phyloP scores from a whole-genome alignment of 92 coral and sea anemone genomes.

The Siderastrea radians region DNA sequence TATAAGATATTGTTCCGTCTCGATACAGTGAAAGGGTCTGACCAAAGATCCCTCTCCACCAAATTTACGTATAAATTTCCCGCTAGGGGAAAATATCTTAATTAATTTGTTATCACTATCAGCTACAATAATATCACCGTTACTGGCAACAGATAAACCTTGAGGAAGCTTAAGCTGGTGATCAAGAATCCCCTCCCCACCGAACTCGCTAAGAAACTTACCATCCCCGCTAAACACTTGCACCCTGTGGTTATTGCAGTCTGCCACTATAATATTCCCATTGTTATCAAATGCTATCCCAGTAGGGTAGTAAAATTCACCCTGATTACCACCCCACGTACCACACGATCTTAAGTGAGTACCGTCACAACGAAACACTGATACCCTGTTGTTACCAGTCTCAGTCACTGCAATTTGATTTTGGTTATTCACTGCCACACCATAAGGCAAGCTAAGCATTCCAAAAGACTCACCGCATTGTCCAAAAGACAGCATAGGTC shows the following conservation, averaged over 20 bases:
- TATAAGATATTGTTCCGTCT: neutral
- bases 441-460: neutral
- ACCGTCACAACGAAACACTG: neutral
- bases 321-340: neutral
- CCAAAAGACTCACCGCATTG: neutral
- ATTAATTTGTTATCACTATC: neutral
- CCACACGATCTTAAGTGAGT: neutral
- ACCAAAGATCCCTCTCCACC: neutral
- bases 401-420: neutral
- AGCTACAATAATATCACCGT: neutral
- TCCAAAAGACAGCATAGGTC: neutral
- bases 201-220: neutral
- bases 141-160: neutral
- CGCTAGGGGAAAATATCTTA: neutral
- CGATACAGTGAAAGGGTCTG: neutral
- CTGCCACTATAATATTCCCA: neutral
- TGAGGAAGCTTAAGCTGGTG: neutral
- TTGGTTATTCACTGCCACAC: neutral
- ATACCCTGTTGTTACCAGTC: neutral
- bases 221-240: neutral
- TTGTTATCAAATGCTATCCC: neutral
- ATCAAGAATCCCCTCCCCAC: neutral
- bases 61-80: neutral
- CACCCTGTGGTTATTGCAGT: neutral
- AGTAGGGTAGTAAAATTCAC: neutral